These are phyloP conservation scores for Donacobius atricapilla DNA, from an alignment of 2,113 vertebrate species.

Conservation along the genomic window DNA sequence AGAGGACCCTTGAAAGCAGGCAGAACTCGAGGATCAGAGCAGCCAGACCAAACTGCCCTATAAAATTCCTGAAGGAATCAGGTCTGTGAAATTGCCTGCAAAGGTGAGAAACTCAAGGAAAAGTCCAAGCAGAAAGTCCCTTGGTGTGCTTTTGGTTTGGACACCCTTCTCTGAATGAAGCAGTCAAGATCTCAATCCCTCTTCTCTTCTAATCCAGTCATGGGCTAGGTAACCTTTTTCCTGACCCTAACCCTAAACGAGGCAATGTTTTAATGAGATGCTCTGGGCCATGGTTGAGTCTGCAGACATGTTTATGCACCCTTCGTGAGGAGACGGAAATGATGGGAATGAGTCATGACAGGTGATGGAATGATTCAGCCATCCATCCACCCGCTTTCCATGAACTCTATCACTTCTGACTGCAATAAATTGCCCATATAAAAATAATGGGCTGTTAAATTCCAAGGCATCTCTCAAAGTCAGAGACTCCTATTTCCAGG, in stretches of 20 bases:
- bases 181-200: background rate
- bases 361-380: slow-evolving; percentile 61
- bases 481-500: background rate
- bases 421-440: slow-evolving; percentile 56
- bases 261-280: slow-evolving; percentile 29
- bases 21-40: background rate
- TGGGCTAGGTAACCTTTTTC: background rate
- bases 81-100: background rate
- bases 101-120: background rate
- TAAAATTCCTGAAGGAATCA: background rate
- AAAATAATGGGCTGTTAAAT: slow-evolving; percentile 65
- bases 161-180: background rate
- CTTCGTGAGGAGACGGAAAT: slow-evolving; percentile 16
- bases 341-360: slow-evolving; percentile 65
- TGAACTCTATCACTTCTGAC: slow-evolving; percentile 47
- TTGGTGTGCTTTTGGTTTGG: background rate
- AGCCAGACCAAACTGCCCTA: background rate
- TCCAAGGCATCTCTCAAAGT: slow-evolving; percentile 51
- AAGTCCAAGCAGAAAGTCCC: background rate
- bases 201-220: background rate
- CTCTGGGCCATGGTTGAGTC: background rate
- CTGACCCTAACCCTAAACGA: background rate
- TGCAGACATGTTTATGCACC: slow-evolving; percentile 47
- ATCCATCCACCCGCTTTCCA: slow-evolving; percentile 19
- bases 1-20: slow-evolving; percentile 13